Evolutionary conservation across 2,888 invertebrate species (phyloP).

Genomic region (Hoplodrina blanda): DNA sequence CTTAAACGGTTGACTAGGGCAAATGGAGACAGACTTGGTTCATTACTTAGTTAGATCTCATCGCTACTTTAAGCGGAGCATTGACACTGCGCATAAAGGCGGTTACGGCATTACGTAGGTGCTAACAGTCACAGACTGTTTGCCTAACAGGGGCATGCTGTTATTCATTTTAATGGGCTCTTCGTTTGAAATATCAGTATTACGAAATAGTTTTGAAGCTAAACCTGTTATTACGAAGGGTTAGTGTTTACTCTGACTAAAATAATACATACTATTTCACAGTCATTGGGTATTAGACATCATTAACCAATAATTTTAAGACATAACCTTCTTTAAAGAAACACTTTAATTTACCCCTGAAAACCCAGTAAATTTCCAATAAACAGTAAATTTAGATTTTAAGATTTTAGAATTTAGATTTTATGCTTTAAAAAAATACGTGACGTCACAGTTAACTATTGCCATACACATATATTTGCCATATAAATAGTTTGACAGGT

Average conservation of each 20-base stretch:
- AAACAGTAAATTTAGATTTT: no score
- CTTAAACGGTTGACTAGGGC: neutral
- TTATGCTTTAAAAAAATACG: no score
- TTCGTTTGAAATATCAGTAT: slow-evolving; percentile 19
- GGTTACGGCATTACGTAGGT: neutral
- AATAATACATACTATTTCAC: no score
- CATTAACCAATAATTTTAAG: no score
- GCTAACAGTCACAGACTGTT: slow-evolving; percentile 1
- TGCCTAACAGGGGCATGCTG: neutral
- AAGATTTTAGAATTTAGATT: no score
- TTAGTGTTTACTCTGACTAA: neutral
- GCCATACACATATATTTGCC: no score
- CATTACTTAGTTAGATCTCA: slow-evolving; percentile 9
- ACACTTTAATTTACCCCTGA: no score
- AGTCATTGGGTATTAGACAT: no score
- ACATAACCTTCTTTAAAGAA: no score
- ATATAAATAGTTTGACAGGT: no score
- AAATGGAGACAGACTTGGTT: neutral
- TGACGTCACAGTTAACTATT: no score
- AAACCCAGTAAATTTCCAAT: no score
- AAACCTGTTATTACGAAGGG: slow-evolving; percentile 18
- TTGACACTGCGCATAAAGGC: neutral
- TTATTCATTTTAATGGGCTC: slow-evolving; percentile 30
- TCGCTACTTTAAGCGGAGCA: slow-evolving; percentile 20
- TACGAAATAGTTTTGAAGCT: slow-evolving; percentile 21